Conservation (phyloP, 2,113 vertebrate species). For the Ailurus styani region DNA sequence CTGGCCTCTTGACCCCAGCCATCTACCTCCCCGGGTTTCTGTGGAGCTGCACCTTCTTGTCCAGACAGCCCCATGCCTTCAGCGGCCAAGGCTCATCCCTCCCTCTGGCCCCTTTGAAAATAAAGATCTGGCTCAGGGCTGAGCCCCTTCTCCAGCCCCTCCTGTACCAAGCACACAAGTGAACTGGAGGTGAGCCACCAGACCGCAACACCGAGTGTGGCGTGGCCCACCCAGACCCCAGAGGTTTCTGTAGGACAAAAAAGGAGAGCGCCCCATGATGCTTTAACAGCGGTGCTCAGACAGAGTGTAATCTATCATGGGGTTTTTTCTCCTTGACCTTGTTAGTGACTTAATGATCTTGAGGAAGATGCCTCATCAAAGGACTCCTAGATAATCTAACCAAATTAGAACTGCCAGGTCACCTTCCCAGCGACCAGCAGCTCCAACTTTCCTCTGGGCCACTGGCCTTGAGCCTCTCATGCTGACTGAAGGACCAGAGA, state of each 20-base stretch:
- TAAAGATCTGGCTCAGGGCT: not conserved
- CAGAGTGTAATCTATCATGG: not conserved
- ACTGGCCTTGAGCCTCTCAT: not conserved
- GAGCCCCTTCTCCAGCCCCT: not conserved
- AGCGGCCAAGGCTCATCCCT: not conserved
- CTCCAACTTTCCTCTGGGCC: not conserved
- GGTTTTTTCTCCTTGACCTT: not conserved
- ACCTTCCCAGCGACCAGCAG: not conserved
- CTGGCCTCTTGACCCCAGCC: not conserved
- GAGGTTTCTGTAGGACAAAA: not conserved
- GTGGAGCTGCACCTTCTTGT: not conserved
- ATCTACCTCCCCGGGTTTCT: not conserved
- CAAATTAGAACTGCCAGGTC: not conserved
- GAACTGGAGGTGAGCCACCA: not conserved
- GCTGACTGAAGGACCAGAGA: not conserved
- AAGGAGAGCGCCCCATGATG: not conserved
- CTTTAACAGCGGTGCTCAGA: not conserved
- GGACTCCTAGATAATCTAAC: not conserved
- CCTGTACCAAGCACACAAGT: not conserved
- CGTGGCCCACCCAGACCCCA: not conserved
- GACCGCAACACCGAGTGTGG: not conserved
- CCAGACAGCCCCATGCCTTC: not conserved
- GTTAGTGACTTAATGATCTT: not conserved
- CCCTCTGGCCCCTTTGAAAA: not conserved
- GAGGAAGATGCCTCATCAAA: not conserved